phyloP scores from a whole-genome alignment of 2,113 vertebrate species.

The Trematocara variabile region DNA sequence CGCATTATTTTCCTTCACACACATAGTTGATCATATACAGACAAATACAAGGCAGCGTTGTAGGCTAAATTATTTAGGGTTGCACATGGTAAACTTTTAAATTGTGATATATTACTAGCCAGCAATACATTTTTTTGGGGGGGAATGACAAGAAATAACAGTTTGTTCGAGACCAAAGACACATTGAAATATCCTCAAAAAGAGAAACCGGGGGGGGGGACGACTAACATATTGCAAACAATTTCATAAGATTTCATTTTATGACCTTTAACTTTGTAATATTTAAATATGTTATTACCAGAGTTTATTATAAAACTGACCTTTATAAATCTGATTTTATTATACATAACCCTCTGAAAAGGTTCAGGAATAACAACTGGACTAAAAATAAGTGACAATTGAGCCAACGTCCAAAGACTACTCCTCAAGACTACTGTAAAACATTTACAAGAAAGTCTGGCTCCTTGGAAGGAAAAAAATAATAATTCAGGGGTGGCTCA shows the following conservation, averaged over 20 bases:
- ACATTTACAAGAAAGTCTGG: background rate
- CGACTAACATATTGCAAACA: background rate
- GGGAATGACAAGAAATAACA: background rate
- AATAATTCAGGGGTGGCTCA: background rate
- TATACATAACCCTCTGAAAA: background rate
- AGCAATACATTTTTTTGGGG: accelerated
- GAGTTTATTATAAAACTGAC: background rate
- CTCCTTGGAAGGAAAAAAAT: background rate
- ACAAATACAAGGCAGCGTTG: background rate
- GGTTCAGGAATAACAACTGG: background rate
- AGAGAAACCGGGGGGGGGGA: accelerated
- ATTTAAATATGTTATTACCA: background rate
- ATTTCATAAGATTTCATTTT: background rate
- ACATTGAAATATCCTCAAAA: background rate
- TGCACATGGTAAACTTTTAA: background rate
- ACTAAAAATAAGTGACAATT: background rate
- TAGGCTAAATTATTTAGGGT: background rate
- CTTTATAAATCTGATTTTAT: background rate
- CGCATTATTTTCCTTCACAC: background rate
- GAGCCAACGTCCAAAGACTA: background rate
- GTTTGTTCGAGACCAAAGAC: background rate
- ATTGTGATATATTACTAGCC: background rate
- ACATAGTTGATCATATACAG: background rate
- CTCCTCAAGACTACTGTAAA: background rate
- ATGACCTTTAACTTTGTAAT: background rate